Evolutionary conservation across 92 coral and sea anemone genomes (phyloP).

Genomic region (Actinostola sp.): DNA sequence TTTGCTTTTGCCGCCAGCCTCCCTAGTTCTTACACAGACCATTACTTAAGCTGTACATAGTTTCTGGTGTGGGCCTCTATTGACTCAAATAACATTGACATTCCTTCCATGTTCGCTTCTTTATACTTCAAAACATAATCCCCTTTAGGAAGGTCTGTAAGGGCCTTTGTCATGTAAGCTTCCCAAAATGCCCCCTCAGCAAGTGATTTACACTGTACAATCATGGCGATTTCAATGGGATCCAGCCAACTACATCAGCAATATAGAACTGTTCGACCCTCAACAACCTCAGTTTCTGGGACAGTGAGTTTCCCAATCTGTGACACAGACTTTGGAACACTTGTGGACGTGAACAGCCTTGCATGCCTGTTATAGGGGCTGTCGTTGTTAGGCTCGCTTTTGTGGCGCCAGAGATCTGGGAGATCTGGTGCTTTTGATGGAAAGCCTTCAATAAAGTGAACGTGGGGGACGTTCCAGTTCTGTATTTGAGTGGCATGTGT

Average conservation of each 20-base stretch:
- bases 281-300: slow-evolving; percentile 39
- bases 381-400: not conserved
- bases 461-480: slow-evolving; percentile 59
- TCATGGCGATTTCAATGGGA: slow-evolving; percentile 44
- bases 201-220: slow-evolving; percentile 35
- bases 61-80: slow-evolving; percentile 41
- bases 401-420: not conserved
- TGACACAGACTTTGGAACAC: slow-evolving; percentile 26
- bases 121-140: slow-evolving; percentile 47
- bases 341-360: not conserved
- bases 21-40: too few species aligned
- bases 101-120: slow-evolving; percentile 32
- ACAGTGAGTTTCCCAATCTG: slow-evolving; percentile 32
- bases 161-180: slow-evolving; percentile 43
- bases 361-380: not conserved
- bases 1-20: too few species aligned
- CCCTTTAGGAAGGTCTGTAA: slow-evolving; percentile 43
- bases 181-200: slow-evolving; percentile 46
- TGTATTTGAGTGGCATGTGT: slow-evolving; percentile 51
- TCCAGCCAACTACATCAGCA: slow-evolving; percentile 34
- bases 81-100: slow-evolving; percentile 25
- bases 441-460: slow-evolving; percentile 44
- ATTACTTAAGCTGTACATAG: slow-evolving; percentile 49
- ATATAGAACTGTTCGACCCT: slow-evolving; percentile 50
- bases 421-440: not conserved